A percentile compares a stretch with the other conserved stretches of the same genome.
phyloP scores from a whole-genome alignment of 2,797 vertebrate genomes.

The Danionella dracula region DNA sequence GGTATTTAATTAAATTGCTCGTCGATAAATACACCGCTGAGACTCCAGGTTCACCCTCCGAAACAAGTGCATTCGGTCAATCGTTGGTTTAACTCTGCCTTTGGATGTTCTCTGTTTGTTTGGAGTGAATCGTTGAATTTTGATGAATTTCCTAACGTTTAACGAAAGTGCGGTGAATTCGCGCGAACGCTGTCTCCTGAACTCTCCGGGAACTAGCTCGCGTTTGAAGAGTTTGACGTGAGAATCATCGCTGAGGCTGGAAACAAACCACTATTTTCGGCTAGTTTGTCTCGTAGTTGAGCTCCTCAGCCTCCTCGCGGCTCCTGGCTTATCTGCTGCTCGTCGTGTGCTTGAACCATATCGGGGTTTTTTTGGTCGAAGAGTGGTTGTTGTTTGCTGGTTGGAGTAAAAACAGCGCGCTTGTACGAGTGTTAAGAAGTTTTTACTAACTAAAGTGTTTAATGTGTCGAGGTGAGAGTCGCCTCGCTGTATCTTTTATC shows the following conservation, averaged over 20 bases:
- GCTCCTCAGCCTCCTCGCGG: conserved; percentile 24
- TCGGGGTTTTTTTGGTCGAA: conserved; percentile 50
- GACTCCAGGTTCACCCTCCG: conserved; percentile 34
- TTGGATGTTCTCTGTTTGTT: conserved; percentile 47
- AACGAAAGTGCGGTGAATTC: conserved; percentile 34
- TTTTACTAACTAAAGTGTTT: conserved; percentile 48
- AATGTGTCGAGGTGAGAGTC: conserved; percentile 31
- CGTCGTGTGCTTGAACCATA: conserved; percentile 47
- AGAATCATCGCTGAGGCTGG: conserved; percentile 3
- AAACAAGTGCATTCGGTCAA: conserved; percentile 43
- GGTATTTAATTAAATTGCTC: conserved; percentile 57
- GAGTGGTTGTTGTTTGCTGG: conserved; percentile 22
- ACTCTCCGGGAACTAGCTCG: conserved; percentile 17
- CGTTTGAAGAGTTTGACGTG: conserved; percentile 21
- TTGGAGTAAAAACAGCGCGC: conserved; percentile 10
- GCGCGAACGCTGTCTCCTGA: conserved; percentile 25
- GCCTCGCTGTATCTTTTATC: conserved; percentile 49
- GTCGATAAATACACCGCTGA: conserved; percentile 48
- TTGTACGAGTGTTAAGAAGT: conserved; percentile 46
- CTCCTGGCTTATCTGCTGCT: conserved; percentile 29
- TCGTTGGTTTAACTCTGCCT: conserved; percentile 34
- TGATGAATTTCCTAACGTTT: conserved; percentile 50
- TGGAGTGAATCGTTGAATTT: conserved; percentile 46
- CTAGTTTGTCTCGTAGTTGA: background rate
- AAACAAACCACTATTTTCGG: conserved; percentile 20